phyloP scores from a whole-genome alignment of 2,888 invertebrate genomes.

The Ceraclea dissimilis region DNA sequence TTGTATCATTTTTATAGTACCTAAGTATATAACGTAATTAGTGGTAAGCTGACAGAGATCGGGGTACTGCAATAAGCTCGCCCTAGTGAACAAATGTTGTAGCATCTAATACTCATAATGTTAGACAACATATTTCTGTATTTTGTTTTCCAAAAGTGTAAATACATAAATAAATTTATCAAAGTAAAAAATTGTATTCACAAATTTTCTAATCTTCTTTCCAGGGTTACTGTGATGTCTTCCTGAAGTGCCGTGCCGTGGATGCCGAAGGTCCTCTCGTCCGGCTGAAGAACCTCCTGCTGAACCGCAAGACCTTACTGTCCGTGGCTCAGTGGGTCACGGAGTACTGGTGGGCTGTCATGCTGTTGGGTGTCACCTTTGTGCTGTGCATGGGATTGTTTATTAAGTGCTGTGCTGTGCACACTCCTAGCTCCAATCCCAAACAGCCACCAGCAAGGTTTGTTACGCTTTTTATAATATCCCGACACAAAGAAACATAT shows the following conservation, averaged over 20 bases:
- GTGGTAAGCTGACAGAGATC: too few relatives aligned
- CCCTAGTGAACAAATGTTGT: too few relatives aligned
- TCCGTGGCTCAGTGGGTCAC: conserved; percentile 91
- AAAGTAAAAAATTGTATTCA: too few relatives aligned
- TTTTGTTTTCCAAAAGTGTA: too few relatives aligned
- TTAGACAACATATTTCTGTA: too few relatives aligned
- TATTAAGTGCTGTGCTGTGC: conserved; percentile 99
- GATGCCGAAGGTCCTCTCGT: conserved; percentile 98
- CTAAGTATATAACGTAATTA: too few relatives aligned
- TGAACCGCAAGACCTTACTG: conserved; percentile 82
- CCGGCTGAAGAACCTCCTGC: conserved; percentile 88
- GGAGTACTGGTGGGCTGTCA: conserved; percentile 92
- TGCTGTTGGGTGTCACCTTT: conserved; percentile 84
- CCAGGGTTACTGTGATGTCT: conserved; percentile 98
- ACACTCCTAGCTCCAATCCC: conserved; percentile 98
- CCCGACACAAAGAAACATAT: too few relatives aligned
- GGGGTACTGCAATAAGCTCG: too few relatives aligned
- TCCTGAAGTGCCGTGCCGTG: conserved; percentile 95
- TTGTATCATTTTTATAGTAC: too few relatives aligned
- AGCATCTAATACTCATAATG: too few relatives aligned
- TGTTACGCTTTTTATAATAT: not conserved
- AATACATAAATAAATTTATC: too few relatives aligned
- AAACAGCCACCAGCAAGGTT: conserved; percentile 90
- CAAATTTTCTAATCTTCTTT: conserved; percentile 22
- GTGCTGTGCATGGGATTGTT: conserved; percentile 96